Evolutionary conservation across 1,140 invertebrate species (phyloP).

Genomic region (Zaprionus davidi): DNA sequence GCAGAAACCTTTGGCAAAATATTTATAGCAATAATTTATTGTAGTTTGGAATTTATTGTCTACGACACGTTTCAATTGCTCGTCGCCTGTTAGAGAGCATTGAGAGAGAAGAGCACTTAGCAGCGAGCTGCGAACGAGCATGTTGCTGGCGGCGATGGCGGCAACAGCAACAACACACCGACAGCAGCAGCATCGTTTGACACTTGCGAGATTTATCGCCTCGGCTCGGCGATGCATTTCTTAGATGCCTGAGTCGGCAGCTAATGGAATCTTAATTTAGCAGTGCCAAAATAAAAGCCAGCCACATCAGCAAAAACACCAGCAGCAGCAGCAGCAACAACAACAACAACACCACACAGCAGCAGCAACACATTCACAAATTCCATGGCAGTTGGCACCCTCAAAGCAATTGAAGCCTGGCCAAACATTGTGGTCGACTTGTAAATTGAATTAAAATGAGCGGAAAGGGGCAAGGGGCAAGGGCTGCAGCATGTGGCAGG

Average conservation of each 20-base stretch:
- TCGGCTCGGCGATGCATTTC: conserved; percentile 73
- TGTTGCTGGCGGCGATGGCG: conserved; percentile 48
- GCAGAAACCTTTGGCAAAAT: conserved; percentile 72
- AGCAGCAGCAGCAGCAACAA: conserved; percentile 38
- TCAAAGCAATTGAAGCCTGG: conserved; percentile 57
- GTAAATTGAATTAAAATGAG: conserved; percentile 83
- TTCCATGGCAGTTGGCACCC: conserved; percentile 76
- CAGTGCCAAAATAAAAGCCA: conserved; percentile 77
- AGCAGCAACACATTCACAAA: conserved; percentile 57
- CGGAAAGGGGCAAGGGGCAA: conserved; percentile 24
- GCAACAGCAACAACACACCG: conserved; percentile 7
- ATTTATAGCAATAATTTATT: conserved; percentile 83
- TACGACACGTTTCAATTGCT: conserved; percentile 82
- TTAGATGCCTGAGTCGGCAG: conserved; percentile 78
- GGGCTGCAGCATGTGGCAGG: conserved; percentile 8
- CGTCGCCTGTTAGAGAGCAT: conserved; percentile 64
- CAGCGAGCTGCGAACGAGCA: conserved; percentile 41
- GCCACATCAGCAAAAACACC: conserved; percentile 37
- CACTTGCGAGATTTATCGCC: conserved; percentile 81
- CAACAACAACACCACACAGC: conserved; percentile 26
- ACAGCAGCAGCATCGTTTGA: conserved; percentile 63
- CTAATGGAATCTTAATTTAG: conserved; percentile 84
- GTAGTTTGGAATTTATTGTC: conserved; percentile 83
- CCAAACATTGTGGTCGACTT: conserved; percentile 59
- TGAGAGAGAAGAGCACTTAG: conserved; percentile 65